Evolutionary conservation across 2,113 vertebrate genomes (phyloP), one percentile per base, ranked within the genome.

Genomic region (Camelus bactrianus): DNA sequence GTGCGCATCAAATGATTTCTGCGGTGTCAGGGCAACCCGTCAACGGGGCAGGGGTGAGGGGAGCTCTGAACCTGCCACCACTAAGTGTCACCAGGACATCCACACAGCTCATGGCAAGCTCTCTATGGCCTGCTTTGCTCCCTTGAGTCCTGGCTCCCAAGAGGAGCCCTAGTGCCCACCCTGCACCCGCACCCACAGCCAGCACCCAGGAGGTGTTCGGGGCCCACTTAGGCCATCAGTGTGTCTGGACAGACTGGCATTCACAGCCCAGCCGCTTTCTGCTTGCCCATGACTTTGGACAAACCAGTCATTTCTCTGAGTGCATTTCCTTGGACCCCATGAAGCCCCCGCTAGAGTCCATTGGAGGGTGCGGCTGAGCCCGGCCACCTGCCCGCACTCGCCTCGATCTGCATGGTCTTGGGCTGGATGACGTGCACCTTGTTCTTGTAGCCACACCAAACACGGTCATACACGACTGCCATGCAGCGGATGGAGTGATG

Each of bases 381-480:
- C 8, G 2, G 4, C 30, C 19, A 3, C 81, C 6, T 16, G 79
- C 82, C 8, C 6, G 54, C 56, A 76, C 98, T 91, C 94, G 98
- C 99, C 99, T 99, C 99, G 1, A 99, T 99, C 98, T 99, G 99
- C 99, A 99, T 99, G 3, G 99, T 99, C 98, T 99, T 99, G 26
- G 99, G 99, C 98, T 99, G 99, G 98, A 99, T 99, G 93, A 99
- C 99, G 26, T 99, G 99, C 97, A 99, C 99, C 98, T 99, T 99
- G 98, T 99, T 99, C 99, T 99, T 99, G 98, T 99, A 99, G 95
- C 99, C 99, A 30, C 99, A 99, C 99, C 99, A 99, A 75, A 99
- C 99, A 26, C 99, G 99, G 73, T 99, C 99, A 1, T 99, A 99
- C 58, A 99, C 99, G 7, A 99, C 99, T 0, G 99, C 99, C 99